Evolutionary conservation across 2,113 vertebrate genomes (phyloP), one percentile per base, ranked within the genome.

Genomic region (Axis porcinus): DNA sequence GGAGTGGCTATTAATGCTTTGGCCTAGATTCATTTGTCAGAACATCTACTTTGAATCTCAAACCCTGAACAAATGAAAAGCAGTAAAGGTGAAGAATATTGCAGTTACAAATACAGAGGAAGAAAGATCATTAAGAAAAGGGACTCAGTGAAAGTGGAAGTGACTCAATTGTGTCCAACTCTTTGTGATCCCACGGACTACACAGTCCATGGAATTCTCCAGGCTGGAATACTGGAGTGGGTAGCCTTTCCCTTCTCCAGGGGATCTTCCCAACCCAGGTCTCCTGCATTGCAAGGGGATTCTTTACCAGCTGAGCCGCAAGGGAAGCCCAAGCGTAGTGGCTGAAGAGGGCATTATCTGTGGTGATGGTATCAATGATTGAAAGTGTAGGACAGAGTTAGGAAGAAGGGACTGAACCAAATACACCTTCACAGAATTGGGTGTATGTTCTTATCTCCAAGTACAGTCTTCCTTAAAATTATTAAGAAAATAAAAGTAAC

Each of bases 101-200:
- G 70, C 36, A 76, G 40, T 76, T 76, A 76, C 40, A 43, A 43
- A 76, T 25, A 27, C 7, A 13, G 70, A 45, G 70, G 70, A 15
- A 43, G 70, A 43, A 43, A 76, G 23, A 43, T 13, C 19, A 13
- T 7, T 76, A 43, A 76, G 70, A 76, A 45, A 76, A 43, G 40
- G 23, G 23, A 27, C 12, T 14, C 27, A 76, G 27, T 30, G 6
- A 62, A 57, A 57, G 17, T 70, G 64, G 21, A 36, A 36, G n/a
- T 36, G n/a, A 19, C n/a, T 23, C 40, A 40, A 17, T 21, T 4
- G 0, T 21, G 19, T 36, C 64, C 1, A 0, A 70, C 17, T 36
- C 33, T 62, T 16, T 21, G 64, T 36, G n/a, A 70, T 2, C 17
- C 55, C 17, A 36, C 0, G 0, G 64, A 36, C 17, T 64, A 21